Conservation (phyloP, 2,113 vertebrate genomes). For the Mirza zaza region DNA sequence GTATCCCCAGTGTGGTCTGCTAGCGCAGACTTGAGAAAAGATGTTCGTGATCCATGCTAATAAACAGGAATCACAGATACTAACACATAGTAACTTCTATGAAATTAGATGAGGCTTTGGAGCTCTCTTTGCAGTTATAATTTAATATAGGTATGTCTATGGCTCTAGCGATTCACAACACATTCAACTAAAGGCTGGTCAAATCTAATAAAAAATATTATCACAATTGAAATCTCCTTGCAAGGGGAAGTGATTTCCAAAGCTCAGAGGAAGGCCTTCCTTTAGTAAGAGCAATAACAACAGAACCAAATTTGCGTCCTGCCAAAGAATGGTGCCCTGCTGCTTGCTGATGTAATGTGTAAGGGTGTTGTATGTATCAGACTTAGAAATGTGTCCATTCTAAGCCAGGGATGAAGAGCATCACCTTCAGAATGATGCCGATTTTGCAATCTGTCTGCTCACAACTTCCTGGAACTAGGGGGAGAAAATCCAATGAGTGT, state of each 20-base stretch:
- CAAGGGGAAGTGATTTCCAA: neutral
- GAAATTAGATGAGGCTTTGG: neutral
- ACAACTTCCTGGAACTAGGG: neutral
- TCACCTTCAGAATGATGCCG: rapidly evolving
- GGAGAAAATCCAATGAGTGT: too few species aligned
- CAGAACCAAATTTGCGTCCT: neutral
- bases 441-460: neutral
- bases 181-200: neutral
- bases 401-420: neutral
- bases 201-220: neutral
- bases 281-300: neutral
- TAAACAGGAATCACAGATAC: neutral
- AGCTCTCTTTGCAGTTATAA: neutral
- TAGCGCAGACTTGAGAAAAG: neutral
- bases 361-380: rapidly evolving
- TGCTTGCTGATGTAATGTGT: rapidly evolving
- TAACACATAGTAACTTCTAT: rapidly evolving
- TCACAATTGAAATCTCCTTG: neutral
- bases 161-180: too few species aligned
- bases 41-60: rapidly evolving
- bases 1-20: rapidly evolving
- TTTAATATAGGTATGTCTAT: neutral
- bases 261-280: neutral
- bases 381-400: neutral
- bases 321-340: rapidly evolving